Evolutionary conservation across 2,888 invertebrate species (phyloP).

Genomic region (Escarpia spicata): DNA sequence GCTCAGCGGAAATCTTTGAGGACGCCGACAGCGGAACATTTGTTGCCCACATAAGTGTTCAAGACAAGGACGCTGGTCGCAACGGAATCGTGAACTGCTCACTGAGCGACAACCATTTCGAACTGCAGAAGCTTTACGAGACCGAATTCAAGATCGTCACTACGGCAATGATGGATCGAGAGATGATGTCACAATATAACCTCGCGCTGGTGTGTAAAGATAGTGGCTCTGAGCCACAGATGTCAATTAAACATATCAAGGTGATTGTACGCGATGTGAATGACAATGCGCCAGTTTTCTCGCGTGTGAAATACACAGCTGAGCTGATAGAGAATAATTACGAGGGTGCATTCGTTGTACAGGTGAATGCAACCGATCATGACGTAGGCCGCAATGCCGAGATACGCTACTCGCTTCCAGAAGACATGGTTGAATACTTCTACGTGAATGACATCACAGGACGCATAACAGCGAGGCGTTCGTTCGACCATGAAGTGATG

Average conservation of each 20-base stretch:
- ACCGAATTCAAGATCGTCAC: slow-evolving; percentile 38
- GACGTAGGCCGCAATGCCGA: slow-evolving; percentile 39
- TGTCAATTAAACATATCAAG: slow-evolving; percentile 32
- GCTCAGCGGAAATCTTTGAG: slow-evolving; percentile 34
- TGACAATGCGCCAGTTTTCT: slow-evolving; percentile 38
- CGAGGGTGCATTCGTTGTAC: slow-evolving; percentile 32
- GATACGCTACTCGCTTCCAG: slow-evolving; percentile 27
- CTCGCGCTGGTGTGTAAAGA: slow-evolving; percentile 38
- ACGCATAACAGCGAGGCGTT: slow-evolving; percentile 9
- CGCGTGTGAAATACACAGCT: slow-evolving; percentile 30
- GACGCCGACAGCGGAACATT: slow-evolving; percentile 26
- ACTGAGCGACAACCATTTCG: background rate
- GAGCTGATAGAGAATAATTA: slow-evolving; percentile 38
- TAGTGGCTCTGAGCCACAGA: slow-evolving; percentile 34
- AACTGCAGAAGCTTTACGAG: background rate
- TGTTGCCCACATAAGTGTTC: slow-evolving; percentile 34
- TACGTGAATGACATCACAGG: slow-evolving; percentile 26
- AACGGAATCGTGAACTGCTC: background rate
- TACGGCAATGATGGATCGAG: slow-evolving; percentile 36
- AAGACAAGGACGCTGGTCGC: background rate
- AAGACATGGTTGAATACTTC: slow-evolving; percentile 6
- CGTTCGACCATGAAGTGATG: slow-evolving; percentile 31
- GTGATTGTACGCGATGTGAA: slow-evolving; percentile 38
- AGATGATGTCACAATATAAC: slow-evolving; percentile 33
- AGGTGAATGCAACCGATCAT: slow-evolving; percentile 39